These are phyloP conservation scores for Sesia bembeciformis DNA, from an alignment of 2,888 invertebrate species.

Conservation along the genomic window DNA sequence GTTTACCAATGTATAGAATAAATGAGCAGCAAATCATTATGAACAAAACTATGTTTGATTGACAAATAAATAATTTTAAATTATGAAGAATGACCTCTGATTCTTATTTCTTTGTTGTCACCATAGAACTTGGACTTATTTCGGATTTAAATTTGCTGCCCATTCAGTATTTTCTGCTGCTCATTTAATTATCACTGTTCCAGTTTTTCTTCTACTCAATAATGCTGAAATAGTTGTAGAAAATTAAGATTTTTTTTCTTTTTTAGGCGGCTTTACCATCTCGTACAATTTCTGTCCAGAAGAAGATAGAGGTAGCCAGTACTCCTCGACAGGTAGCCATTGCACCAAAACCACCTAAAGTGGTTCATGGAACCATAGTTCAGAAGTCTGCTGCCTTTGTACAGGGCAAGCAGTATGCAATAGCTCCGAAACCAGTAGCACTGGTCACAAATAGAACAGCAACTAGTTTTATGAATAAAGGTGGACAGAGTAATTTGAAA, in stretches of 20 bases:
- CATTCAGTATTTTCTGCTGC: too few relatives aligned
- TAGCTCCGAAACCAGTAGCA: slow-evolving; percentile 48
- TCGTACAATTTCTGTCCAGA: slow-evolving; percentile 16
- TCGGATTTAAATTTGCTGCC: too few relatives aligned
- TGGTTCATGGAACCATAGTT: slow-evolving; percentile 25
- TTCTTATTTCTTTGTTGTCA: too few relatives aligned
- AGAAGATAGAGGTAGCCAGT: slow-evolving; percentile 18
- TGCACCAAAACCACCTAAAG: slow-evolving; percentile 57
- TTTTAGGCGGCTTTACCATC: slow-evolving; percentile 25
- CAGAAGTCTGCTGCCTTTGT: neutral
- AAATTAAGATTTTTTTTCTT: neutral
- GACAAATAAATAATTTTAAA: too few relatives aligned
- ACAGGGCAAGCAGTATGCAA: slow-evolving; percentile 31
- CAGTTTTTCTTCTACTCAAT: too few relatives aligned
- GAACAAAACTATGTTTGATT: too few relatives aligned
- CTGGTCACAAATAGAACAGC: slow-evolving; percentile 24
- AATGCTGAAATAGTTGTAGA: too few relatives aligned
- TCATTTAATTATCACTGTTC: too few relatives aligned
- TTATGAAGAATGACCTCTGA: too few relatives aligned
- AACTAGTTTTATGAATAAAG: slow-evolving; percentile 27
- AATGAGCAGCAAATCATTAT: too few relatives aligned
- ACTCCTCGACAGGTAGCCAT: slow-evolving; percentile 61
- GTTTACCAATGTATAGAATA: too few relatives aligned
- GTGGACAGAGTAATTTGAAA: slow-evolving; percentile 21
- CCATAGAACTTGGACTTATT: too few relatives aligned